These are phyloP conservation scores for Ceratina australensis DNA, from an alignment of 1,140 invertebrate genomes.

Conservation along the genomic window DNA sequence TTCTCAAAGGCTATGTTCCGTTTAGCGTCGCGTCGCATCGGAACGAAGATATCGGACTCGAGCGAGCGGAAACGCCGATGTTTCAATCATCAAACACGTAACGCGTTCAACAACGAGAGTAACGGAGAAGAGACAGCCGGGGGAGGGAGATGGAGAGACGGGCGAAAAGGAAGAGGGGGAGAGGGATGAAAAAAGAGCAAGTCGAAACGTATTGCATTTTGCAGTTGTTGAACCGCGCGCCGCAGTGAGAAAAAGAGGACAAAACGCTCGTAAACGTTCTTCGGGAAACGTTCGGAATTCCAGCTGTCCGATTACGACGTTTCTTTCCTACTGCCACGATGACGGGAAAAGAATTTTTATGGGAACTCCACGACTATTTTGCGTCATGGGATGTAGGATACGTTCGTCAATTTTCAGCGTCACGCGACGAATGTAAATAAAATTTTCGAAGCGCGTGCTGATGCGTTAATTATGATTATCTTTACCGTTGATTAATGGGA, in stretches of 20 bases:
- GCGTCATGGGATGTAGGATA: too few relatives aligned
- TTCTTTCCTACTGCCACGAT: not conserved
- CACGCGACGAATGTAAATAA: too few relatives aligned
- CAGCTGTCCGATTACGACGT: slow-evolving; percentile 17
- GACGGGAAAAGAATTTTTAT: slow-evolving; percentile 16
- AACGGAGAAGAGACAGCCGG: not conserved
- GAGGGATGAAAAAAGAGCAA: not conserved
- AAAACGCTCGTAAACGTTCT: slow-evolving; percentile 8
- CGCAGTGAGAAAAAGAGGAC: not conserved
- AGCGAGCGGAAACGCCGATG: slow-evolving; percentile 24
- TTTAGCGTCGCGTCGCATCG: not conserved
- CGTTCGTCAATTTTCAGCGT: too few relatives aligned
- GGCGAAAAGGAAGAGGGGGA: not conserved
- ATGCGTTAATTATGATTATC: too few relatives aligned
- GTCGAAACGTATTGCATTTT: slow-evolving; percentile 2
- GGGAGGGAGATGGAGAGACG: not conserved
- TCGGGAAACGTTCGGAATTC: slow-evolving; percentile 12
- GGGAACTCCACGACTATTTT: not conserved
- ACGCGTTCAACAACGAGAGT: too few relatives aligned
- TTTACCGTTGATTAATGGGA: too few relatives aligned
- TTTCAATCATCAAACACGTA: slow-evolving; percentile 28
- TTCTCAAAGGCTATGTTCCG: slow-evolving; percentile 7
- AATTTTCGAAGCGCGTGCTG: too few relatives aligned
- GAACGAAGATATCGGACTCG: slow-evolving; percentile 35
- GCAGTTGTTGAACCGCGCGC: not conserved